Conservation (phyloP, 1,140 invertebrate genomes). For the Idris sp. region DNA sequence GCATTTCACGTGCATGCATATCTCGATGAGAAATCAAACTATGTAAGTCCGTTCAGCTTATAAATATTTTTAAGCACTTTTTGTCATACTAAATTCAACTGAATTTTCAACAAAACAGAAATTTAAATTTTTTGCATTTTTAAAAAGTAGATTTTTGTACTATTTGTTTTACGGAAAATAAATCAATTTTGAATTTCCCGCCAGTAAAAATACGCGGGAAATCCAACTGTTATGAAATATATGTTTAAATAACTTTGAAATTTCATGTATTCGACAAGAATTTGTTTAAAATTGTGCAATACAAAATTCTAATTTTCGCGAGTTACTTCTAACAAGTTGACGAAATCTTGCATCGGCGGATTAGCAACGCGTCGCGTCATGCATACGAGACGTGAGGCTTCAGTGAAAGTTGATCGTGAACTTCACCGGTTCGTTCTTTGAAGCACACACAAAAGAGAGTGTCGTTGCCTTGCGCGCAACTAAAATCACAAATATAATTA, state of each 20-base stretch:
- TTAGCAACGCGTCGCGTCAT: conserved; percentile 54
- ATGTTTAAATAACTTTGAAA: no score
- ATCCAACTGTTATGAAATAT: no score
- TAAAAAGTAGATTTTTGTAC: no score
- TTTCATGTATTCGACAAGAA: no score
- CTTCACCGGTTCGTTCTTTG: conserved; percentile 64
- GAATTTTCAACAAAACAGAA: no score
- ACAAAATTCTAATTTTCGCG: conserved; percentile 54
- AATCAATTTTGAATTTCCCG: no score
- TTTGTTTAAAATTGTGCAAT: no score
- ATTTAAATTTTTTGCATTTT: no score
- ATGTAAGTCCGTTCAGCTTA: conserved; percentile 10
- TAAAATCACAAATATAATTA: conserved; percentile 3
- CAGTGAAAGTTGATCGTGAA: conserved; percentile 77
- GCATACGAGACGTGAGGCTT: conserved; percentile 65
- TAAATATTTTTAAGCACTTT: conserved; percentile 34
- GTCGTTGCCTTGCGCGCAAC: conserved; percentile 10
- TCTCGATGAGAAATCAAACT: conserved; percentile 9
- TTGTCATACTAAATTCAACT: no score
- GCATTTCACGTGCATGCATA: conserved; percentile 31
- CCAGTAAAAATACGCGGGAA: no score
- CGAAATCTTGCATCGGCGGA: conserved; percentile 50
- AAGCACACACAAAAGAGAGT: conserved; percentile 60
- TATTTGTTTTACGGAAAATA: no score
- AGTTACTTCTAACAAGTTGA: conserved; percentile 49